These are phyloP conservation scores for Meloidogyne exigua DNA, from an alignment of 1,140 invertebrate species.

Conservation along the genomic window DNA sequence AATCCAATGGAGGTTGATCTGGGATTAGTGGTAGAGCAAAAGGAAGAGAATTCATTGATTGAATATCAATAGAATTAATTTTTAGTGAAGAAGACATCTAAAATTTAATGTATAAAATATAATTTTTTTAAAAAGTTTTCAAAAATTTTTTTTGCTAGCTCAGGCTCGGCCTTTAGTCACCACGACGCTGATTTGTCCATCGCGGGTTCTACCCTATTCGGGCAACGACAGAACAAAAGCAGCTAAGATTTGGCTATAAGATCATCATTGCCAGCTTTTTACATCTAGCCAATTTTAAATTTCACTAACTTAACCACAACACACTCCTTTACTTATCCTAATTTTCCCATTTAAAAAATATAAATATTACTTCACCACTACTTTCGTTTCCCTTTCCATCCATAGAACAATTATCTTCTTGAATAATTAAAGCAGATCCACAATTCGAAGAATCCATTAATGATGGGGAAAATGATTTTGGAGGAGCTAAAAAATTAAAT, in stretches of 20 bases:
- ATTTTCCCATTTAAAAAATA: background rate
- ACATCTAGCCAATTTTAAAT: background rate
- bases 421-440: background rate
- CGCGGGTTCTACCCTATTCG: conserved; percentile 12
- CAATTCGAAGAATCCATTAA: background rate
- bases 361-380: background rate
- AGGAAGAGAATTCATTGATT: conserved; percentile 2
- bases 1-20: conserved; percentile 23
- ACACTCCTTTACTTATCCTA: background rate
- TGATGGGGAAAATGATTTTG: background rate
- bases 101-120: background rate
- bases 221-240: background rate
- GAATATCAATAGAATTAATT: background rate
- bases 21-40: conserved; percentile 1
- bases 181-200: background rate
- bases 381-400: background rate
- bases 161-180: conserved; percentile 28
- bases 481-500: background rate
- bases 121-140: background rate
- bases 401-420: background rate
- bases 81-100: background rate
- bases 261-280: conserved; percentile 15
- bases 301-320: background rate
- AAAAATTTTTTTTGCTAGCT: conserved; percentile 11
- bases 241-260: conserved; percentile 13